Evolutionary conservation across 2,797 vertebrate species (phyloP).

Genomic region (Diglossa cyanea): DNA sequence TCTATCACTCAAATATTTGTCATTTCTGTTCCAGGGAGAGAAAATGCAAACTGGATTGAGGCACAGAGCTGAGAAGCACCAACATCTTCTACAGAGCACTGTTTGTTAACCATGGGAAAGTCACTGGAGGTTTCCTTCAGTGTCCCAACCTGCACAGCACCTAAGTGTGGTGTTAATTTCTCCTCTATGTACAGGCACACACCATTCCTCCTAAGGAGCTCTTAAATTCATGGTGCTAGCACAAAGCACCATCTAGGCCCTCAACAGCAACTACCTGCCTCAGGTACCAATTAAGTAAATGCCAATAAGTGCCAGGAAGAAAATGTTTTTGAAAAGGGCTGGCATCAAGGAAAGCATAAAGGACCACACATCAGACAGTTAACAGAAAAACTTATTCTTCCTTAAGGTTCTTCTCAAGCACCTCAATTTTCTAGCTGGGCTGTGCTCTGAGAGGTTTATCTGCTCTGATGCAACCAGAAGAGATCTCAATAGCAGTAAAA

Average conservation of each 20-base stretch:
- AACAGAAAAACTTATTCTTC: background rate
- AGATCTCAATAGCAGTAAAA: background rate
- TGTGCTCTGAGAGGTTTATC: background rate
- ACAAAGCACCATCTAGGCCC: background rate
- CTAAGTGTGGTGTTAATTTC: background rate
- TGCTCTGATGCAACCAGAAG: background rate
- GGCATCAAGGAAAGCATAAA: background rate
- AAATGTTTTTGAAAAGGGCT: background rate
- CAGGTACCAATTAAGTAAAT: background rate
- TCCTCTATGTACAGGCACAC: background rate
- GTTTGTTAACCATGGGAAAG: background rate
- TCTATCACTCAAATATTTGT: background rate
- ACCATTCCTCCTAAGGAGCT: background rate
- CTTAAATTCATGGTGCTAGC: background rate
- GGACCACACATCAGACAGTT: background rate
- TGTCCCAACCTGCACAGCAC: background rate
- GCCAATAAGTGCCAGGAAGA: background rate
- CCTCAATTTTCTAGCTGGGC: background rate
- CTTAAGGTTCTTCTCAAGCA: background rate
- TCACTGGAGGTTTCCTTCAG: background rate
- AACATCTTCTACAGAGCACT: background rate
- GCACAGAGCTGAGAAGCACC: background rate
- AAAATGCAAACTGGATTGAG: background rate
- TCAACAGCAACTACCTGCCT: background rate
- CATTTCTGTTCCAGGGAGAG: background rate